phyloP scores from a whole-genome alignment of 2,113 vertebrate genomes.

The Ochotona princeps region DNA sequence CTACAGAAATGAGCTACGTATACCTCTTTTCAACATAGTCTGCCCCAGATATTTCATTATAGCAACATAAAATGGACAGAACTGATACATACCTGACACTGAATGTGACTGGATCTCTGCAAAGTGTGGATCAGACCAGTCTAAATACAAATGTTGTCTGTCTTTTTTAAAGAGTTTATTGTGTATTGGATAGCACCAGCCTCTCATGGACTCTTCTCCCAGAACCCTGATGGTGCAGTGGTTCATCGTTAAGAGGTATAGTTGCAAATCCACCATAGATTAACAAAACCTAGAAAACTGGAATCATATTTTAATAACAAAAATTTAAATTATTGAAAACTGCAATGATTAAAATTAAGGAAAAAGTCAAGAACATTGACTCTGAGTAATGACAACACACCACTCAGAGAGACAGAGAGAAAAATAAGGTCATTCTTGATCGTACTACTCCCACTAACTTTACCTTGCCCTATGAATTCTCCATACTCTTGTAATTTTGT shows the following conservation, averaged over 20 bases:
- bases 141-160: background rate
- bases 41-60: too few relatives aligned
- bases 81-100: background rate
- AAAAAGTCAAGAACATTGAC: background rate
- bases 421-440: background rate
- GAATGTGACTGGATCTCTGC: background rate
- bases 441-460: background rate
- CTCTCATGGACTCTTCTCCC: background rate
- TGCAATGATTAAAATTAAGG: background rate
- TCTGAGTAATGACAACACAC: background rate
- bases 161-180: background rate
- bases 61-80: background rate
- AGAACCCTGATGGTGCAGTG: background rate
- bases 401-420: too few relatives aligned
- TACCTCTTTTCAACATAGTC: too few relatives aligned
- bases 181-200: background rate
- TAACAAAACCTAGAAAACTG: background rate
- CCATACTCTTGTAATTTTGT: background rate
- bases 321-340: background rate
- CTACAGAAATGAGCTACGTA: too few relatives aligned
- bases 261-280: background rate
- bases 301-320: background rate
- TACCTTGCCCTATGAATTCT: background rate
- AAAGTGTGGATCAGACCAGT: background rate
- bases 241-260: background rate